These are phyloP conservation scores for Pristionchus japonicus DNA, from an alignment of 2,888 invertebrate species.

Conservation along the genomic window DNA sequence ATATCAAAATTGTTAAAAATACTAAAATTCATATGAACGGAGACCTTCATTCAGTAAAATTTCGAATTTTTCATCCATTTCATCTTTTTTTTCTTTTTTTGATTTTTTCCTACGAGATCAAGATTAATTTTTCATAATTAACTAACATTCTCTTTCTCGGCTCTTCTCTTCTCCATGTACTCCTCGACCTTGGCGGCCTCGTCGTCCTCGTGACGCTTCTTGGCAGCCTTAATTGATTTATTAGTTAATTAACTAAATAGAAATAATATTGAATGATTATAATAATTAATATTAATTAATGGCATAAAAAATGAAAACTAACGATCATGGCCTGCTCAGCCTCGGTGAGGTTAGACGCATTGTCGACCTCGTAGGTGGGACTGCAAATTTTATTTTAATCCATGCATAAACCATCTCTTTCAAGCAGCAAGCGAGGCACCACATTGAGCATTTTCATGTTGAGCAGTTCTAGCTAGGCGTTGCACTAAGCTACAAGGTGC, in stretches of 20 bases:
- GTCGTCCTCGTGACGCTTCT: conserved; percentile 74
- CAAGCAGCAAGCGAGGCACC: neutral
- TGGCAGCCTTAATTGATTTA: conserved; percentile 62
- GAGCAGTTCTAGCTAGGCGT: neutral
- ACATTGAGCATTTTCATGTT: neutral
- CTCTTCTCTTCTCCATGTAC: conserved; percentile 74
- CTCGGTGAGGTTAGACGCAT: conserved; percentile 34
- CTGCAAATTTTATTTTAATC: neutral
- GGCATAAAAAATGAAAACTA: no score
- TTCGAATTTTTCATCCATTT: no score
- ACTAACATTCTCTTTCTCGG: conserved; percentile 60
- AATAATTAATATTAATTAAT: neutral
- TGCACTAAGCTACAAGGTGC: neutral
- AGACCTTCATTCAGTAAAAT: no score
- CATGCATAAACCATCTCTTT: neutral
- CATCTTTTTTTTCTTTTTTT: no score
- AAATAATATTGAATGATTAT: neutral
- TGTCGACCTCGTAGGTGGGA: conserved; percentile 21
- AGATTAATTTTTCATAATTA: neutral
- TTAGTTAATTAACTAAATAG: neutral
- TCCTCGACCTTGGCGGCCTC: conserved; percentile 84
- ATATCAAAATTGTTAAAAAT: neutral
- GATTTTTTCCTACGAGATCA: no score
- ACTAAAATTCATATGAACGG: neutral
- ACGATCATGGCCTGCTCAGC: conserved; percentile 48